Base-by-base conservation (phyloP, 2,797 vertebrate genomes). In the Argya squamiceps region DNA sequence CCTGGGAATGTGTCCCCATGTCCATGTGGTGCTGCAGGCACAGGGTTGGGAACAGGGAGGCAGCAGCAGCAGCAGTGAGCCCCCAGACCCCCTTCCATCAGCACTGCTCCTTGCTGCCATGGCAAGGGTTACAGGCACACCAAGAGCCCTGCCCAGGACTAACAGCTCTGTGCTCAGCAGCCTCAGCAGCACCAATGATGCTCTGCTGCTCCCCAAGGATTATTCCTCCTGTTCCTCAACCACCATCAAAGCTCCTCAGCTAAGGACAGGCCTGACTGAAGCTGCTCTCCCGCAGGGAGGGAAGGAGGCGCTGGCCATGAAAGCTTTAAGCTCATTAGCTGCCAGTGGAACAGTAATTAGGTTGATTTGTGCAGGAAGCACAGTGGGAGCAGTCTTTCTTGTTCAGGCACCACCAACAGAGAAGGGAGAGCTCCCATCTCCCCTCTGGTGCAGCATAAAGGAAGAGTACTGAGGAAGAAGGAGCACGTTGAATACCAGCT, bases 321-420 rank as follows among this genome's bases (percentile, higher is more conserved):
- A 91, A 84, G 60, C 69, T 78, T 92, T 88, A 83, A 95, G 88
- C 88, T 96, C 86, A 36, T 96, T 94, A 95, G 37, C 44, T 81
- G 62, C 69, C 63, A 29, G 50, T 55, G 88, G 44, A 82, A 68
- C 1, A 18, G 68, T 81, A 83, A 91, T 92, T 68, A 56, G 19
- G 60, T 76, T 80, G 62, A 71, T 91, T 81, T 84, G 62, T 84
- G 77, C 69, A 81, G 70, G 85, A 86, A 79, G 76, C 36, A 47
- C 52, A n/a, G 81, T 15, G 23, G 37, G 47, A 94, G 21, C 59
- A 68, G 27, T 12, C 24, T 43, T 76, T 59, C 56, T 63, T 80
- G 64, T 49, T 70, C 32, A 58, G 68, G 17, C 55, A 79, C 32
- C 55, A 68, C 52, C 3, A 1, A 8, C 13, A 75, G 69, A 58